A percentile compares a stretch with the other conserved stretches of the same genome.
Evolutionary conservation across 2,797 vertebrate genomes (phyloP).

Genomic region (Fundulus diaphanus): DNA sequence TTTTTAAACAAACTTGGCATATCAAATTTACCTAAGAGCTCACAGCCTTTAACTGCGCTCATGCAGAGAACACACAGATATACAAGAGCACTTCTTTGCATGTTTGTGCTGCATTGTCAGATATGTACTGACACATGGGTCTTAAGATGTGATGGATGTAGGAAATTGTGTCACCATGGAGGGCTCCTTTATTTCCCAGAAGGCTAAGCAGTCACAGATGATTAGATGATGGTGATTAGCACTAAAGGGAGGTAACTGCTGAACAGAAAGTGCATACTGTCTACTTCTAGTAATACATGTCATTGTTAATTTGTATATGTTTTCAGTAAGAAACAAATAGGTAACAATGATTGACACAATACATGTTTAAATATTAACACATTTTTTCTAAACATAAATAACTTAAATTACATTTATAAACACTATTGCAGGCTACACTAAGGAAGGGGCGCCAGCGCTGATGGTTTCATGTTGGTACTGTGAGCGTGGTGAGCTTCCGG

Average conservation of each 20-base stretch:
- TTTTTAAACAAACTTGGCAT: constrained; percentile 70
- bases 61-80: constrained; percentile 49
- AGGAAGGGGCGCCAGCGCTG: too few relatives aligned
- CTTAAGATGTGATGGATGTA: constrained; percentile 18
- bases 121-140: not conserved
- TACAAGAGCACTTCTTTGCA: constrained; percentile 35
- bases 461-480: too few relatives aligned
- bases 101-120: constrained; percentile 44
- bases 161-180: constrained; percentile 10
- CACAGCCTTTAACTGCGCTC: constrained; percentile 58
- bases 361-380: not conserved
- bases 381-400: too few relatives aligned
- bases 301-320: not conserved
- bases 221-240: not conserved
- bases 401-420: too few relatives aligned
- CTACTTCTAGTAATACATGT: not conserved
- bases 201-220: constrained; percentile 8
- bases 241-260: not conserved
- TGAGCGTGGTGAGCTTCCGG: too few relatives aligned
- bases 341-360: not conserved
- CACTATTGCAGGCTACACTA: not conserved
- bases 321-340: not conserved
- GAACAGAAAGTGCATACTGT: not conserved
- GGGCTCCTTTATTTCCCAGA: constrained; percentile 33
- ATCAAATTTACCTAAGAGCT: constrained; percentile 61